phyloP scores from a whole-genome alignment of 2,888 invertebrate species.

The Dryobota labecula region DNA sequence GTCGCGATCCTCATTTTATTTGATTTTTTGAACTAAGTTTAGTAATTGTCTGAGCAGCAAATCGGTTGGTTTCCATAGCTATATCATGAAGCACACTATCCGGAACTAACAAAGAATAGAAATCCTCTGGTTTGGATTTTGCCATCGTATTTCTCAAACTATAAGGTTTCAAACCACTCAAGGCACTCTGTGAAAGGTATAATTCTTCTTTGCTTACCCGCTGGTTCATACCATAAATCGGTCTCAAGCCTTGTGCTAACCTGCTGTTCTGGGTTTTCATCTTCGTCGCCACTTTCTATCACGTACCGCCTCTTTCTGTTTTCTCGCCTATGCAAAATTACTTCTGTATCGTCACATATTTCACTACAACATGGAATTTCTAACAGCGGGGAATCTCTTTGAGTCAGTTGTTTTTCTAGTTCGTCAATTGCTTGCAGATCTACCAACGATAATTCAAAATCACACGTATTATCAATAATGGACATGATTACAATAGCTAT shows the following conservation, averaged over 20 bases:
- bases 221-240: constrained; percentile 53
- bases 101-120: constrained; percentile 60
- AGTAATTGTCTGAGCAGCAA: constrained; percentile 46
- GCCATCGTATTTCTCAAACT: constrained; percentile 53
- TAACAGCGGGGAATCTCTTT: constrained; percentile 48
- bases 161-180: constrained; percentile 60
- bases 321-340: constrained; percentile 31
- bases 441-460: constrained; percentile 54
- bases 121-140: constrained; percentile 50
- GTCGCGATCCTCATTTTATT: constrained; percentile 42
- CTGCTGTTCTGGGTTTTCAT: constrained; percentile 41
- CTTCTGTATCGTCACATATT: constrained; percentile 49
- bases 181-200: constrained; percentile 62
- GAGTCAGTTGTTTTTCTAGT: constrained; percentile 55
- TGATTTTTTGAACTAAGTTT: constrained; percentile 40
- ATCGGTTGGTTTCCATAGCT: constrained; percentile 56
- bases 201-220: constrained; percentile 63
- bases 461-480: constrained; percentile 50
- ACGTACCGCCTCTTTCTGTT: constrained; percentile 37
- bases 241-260: constrained; percentile 38
- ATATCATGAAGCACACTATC: constrained; percentile 56
- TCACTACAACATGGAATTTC: constrained; percentile 32
- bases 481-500: constrained; percentile 37
- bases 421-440: constrained; percentile 57
- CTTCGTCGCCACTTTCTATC: constrained; percentile 41